A percentile compares a stretch with the other conserved stretches of the same genome.
Conservation (phyloP, 2,797 vertebrate species). For the Sebastes hopkinsi region DNA sequence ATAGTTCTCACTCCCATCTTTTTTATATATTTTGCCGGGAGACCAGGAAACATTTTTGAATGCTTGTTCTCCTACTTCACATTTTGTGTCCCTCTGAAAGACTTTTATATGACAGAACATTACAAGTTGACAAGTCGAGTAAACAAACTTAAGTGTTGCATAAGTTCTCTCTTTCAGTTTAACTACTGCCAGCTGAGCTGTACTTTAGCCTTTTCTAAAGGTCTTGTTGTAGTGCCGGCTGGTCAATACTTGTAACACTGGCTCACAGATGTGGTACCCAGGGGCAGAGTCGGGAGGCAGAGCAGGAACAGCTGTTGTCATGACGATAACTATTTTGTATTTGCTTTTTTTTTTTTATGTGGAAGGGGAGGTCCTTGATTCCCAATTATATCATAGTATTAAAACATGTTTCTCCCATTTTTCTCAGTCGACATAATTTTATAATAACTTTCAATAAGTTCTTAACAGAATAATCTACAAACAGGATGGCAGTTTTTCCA, state of each 20-base stretch:
- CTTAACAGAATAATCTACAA: neutral
- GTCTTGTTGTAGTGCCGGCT: neutral
- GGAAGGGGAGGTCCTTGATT: neutral
- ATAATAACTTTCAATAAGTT: neutral
- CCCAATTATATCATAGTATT: neutral
- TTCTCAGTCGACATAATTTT: neutral
- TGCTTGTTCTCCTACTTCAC: constrained; percentile 43
- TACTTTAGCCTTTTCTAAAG: neutral
- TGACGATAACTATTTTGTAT: constrained; percentile 1
- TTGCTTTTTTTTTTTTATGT: neutral
- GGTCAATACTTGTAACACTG: neutral
- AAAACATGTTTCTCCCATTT: neutral
- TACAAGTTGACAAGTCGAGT: constrained; percentile 29
- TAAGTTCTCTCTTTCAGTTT: constrained; percentile 14
- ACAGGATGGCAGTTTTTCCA: neutral
- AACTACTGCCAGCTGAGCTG: neutral
- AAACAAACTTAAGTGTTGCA: constrained; percentile 42
- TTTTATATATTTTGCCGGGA: constrained; percentile 46
- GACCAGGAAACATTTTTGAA: constrained; percentile 47
- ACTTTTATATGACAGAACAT: constrained; percentile 40
- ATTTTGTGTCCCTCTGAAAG: constrained; percentile 25
- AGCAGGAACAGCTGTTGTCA: neutral
- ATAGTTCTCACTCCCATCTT: constrained; percentile 70
- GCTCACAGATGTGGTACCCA: neutral
- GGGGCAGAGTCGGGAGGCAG: neutral